Percentiles rank a stretch among this genome's conserved stretches.
Evolutionary conservation across 64 coral and sea anemone species (phyloP).

Genomic region (Pocillopora verrucosa): DNA sequence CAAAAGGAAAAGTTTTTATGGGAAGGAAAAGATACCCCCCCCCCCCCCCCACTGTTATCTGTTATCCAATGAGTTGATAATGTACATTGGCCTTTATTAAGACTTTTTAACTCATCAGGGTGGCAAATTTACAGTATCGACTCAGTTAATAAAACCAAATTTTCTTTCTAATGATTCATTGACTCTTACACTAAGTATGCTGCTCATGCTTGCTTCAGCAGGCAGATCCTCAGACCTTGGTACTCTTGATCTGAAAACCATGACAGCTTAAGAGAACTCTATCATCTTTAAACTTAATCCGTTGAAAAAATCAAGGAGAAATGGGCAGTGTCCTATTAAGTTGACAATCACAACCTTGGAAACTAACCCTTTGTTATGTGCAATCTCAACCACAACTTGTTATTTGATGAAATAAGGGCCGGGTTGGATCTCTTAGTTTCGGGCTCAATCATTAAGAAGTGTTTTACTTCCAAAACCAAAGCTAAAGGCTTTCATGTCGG

Average conservation of each 20-base stretch:
- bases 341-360: not conserved
- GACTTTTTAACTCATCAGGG: too few relatives aligned
- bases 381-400: not conserved
- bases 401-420: constrained; percentile 10
- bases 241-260: constrained; percentile 31
- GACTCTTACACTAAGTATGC: constrained; percentile 23
- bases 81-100: too few relatives aligned
- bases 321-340: constrained; percentile 14
- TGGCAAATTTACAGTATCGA: too few relatives aligned
- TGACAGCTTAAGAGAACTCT: not conserved
- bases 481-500: constrained; percentile 21
- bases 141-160: too few relatives aligned
- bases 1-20: too few relatives aligned
- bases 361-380: constrained; percentile 1
- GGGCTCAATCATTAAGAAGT: not conserved
- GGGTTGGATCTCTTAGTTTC: constrained; percentile 6
- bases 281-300: constrained; percentile 26
- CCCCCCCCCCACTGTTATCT: too few relatives aligned
- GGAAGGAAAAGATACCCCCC: too few relatives aligned
- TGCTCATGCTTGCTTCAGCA: constrained; percentile 40
- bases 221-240: constrained; percentile 46
- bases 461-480: constrained; percentile 36
- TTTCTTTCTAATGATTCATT: too few relatives aligned
- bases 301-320: constrained; percentile 21
- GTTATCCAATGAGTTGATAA: too few relatives aligned